Evolutionary conservation across 2,888 invertebrate species (phyloP), one percentile per base, ranked within the genome.

Genomic region (Orchesellides sinensis): DNA sequence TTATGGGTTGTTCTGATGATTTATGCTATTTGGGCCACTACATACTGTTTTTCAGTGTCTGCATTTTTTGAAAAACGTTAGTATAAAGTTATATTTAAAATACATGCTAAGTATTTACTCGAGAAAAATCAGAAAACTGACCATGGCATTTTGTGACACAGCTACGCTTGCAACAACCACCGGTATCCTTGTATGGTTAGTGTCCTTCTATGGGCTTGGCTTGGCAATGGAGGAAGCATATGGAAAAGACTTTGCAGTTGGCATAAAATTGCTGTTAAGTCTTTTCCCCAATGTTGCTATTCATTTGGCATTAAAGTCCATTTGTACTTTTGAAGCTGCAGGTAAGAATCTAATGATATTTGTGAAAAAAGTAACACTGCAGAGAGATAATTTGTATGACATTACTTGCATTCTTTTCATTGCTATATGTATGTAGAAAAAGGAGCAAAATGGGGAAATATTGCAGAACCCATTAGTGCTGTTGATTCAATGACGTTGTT

Each of bases 1-100:
- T 84, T 85, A 81, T 89, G 90, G 83, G 68, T 91, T 4, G 90
- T 91, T 79, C 88, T 91, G 0, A 63, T 91, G 47, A 63, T 90
- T 8, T 91, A 90, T 86, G 87, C 89, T n/a, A 85, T 90, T 0
- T 87, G 90, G 4, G 89, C 89, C 10, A 90, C 91, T 19, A 84
- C 88, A 2, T 91, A 90, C 87, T 90, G 90, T 79, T 91, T 91
- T 87, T 88, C 89, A 17, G 84, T 91, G 32, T 90, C 91, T 70
- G 89, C 90, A 6, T 89, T 91, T 84, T 91, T 91, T 85, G 89
- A 89, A n/a, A 90, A 89, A 90, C 90, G 91, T 91, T 80, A 83
- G 65, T 17, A 10, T 40, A 2, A 10, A 40, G 10, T 2, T 5
- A n/a, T n/a, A n/a, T n/a, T n/a, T n/a, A n/a, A n/a, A n/a, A n/a